These are phyloP conservation scores for Penaeus japonicus DNA, from an alignment of 1,140 invertebrate species.

Conservation along the genomic window DNA sequence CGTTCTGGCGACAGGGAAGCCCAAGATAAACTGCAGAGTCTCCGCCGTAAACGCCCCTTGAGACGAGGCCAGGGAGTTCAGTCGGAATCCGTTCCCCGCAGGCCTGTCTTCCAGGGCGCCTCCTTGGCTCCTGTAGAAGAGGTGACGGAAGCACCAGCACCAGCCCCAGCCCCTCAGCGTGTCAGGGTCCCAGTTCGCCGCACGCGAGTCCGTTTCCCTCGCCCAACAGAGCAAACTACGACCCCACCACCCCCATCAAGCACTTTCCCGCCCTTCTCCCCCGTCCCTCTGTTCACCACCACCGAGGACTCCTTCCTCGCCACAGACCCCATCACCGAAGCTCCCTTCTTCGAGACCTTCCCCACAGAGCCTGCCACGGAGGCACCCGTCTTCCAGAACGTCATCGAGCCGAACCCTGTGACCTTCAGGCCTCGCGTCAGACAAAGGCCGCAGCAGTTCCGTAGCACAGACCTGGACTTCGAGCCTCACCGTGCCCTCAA, in stretches of 20 bases:
- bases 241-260: constrained; percentile 1
- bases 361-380: constrained; percentile 25
- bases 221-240: constrained; percentile 7
- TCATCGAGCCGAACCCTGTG: background rate
- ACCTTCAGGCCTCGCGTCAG: background rate
- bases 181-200: constrained; percentile 20
- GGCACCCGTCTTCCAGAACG: background rate
- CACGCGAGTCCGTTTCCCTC: background rate
- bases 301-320: background rate
- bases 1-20: constrained; percentile 39
- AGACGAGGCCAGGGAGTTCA: background rate
- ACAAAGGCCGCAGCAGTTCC: background rate
- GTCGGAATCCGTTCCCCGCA: background rate
- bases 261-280: background rate
- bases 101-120: background rate
- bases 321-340: background rate
- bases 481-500: constrained; percentile 45
- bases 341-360: background rate
- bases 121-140: background rate
- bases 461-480: background rate
- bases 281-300: background rate
- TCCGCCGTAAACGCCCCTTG: constrained; percentile 4
- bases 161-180: background rate
- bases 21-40: constrained; percentile 18
- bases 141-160: background rate